phyloP scores from a whole-genome alignment of 2,797 vertebrate genomes.

The Fistularia tabacaria region DNA sequence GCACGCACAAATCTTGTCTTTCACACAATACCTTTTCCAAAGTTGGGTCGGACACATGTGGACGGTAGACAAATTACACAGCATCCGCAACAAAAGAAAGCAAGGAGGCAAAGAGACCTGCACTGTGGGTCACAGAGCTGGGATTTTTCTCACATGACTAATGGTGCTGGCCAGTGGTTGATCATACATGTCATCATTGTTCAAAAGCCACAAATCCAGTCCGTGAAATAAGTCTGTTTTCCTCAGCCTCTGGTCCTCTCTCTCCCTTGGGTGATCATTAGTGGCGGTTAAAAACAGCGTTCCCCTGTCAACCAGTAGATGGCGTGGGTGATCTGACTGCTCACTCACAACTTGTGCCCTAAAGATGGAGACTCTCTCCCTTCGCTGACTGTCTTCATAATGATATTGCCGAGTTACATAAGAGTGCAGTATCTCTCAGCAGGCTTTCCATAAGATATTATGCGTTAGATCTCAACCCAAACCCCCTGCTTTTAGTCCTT shows the following conservation, averaged over 20 bases:
- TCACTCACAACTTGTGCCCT: slow-evolving; percentile 24
- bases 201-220: slow-evolving; percentile 50
- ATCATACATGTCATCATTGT: slow-evolving; percentile 61
- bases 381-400: slow-evolving; percentile 66
- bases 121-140: slow-evolving; percentile 31
- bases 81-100: slow-evolving; percentile 44
- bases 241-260: slow-evolving; percentile 32
- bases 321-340: slow-evolving; percentile 60
- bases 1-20: slow-evolving; percentile 50
- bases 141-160: slow-evolving; percentile 63
- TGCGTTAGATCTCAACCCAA: slow-evolving; percentile 63
- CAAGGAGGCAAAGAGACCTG: slow-evolving; percentile 22
- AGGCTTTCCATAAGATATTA: slow-evolving; percentile 68
- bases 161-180: slow-evolving; percentile 41
- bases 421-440: slow-evolving; percentile 73
- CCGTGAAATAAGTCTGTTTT: slow-evolving; percentile 50
- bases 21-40: slow-evolving; percentile 46
- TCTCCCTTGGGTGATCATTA: slow-evolving; percentile 67
- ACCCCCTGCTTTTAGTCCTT: slow-evolving; percentile 48
- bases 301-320: slow-evolving; percentile 67
- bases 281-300: slow-evolving; percentile 38
- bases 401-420: slow-evolving; percentile 76
- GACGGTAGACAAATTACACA: slow-evolving; percentile 65
- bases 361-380: slow-evolving; percentile 49
- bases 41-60: slow-evolving; percentile 54